These are phyloP conservation scores for Magallana gigas DNA, from an alignment of 1,140 invertebrate genomes.

Conservation along the genomic window DNA sequence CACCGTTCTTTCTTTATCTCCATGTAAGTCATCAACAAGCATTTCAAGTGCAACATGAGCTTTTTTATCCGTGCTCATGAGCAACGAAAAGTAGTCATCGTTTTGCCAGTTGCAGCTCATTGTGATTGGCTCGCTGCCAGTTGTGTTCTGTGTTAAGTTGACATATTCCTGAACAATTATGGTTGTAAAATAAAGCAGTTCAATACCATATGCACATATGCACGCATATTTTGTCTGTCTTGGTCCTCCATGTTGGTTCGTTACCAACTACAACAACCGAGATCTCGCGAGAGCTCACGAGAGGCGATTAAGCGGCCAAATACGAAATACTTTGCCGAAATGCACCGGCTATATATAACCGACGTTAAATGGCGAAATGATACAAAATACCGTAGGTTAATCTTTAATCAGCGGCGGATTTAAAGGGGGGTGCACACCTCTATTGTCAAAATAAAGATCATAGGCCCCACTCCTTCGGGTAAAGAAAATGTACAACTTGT, in stretches of 20 bases:
- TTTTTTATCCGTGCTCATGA: slow-evolving; percentile 69
- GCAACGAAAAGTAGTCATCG: slow-evolving; percentile 73
- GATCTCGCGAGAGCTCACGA: background rate
- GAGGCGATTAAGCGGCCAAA: slow-evolving; percentile 5
- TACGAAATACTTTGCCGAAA: background rate
- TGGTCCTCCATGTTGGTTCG: slow-evolving; percentile 24
- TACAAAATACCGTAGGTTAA: too few relatives aligned
- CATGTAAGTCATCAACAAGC: slow-evolving; percentile 78
- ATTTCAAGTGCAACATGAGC: slow-evolving; percentile 73
- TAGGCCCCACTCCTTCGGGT: too few relatives aligned
- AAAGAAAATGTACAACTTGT: too few relatives aligned
- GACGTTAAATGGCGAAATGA: too few relatives aligned
- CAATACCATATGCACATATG: background rate
- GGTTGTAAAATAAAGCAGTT: background rate
- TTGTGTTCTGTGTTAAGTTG: background rate
- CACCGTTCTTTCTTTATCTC: slow-evolving; percentile 76
- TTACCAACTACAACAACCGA: slow-evolving; percentile 26
- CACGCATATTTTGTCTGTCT: slow-evolving; percentile 16
- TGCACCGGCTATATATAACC: too few relatives aligned
- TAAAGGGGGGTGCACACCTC: too few relatives aligned
- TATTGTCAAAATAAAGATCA: too few relatives aligned
- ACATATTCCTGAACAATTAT: background rate
- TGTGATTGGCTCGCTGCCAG: slow-evolving; percentile 16
- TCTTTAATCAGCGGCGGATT: too few relatives aligned
- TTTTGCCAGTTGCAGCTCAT: slow-evolving; percentile 75